Conservation (phyloP, 2,113 vertebrate species). For the Hypanus sabinus region DNA sequence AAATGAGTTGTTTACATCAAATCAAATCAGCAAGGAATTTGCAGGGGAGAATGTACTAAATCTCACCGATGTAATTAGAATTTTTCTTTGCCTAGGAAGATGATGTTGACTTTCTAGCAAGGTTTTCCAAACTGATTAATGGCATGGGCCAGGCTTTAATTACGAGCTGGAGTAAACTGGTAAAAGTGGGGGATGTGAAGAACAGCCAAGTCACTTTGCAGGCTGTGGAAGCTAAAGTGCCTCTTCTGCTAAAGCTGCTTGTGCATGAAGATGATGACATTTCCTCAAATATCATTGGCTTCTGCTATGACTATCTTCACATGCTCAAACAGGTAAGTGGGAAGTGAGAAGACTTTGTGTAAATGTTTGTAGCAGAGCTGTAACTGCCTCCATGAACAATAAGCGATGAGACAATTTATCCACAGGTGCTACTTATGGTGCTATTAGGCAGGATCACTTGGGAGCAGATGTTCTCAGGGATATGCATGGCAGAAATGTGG, state of each 20-base stretch:
- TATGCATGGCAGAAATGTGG: too few relatives aligned
- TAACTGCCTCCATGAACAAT: background rate
- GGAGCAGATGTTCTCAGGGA: too few relatives aligned
- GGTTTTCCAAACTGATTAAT: conserved; percentile 91
- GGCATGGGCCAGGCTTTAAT: conserved; percentile 98
- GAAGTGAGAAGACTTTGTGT: background rate
- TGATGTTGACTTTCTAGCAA: conserved; percentile 95
- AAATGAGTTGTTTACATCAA: too few relatives aligned
- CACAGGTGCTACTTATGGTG: too few relatives aligned
- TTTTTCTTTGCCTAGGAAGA: conserved; percentile 68
- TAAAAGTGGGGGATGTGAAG: conserved; percentile 73
- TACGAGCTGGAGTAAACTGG: conserved; percentile 86
- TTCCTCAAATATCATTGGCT: conserved; percentile 87
- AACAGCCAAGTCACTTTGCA: conserved; percentile 73
- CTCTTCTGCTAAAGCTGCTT: conserved; percentile 82
- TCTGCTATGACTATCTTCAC: conserved; percentile 97
- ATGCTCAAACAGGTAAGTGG: conserved; percentile 84
- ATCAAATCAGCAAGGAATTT: too few relatives aligned
- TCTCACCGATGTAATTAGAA: background rate
- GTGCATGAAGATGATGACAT: conserved; percentile 95
- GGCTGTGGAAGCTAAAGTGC: conserved; percentile 82
- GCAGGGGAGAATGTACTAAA: too few relatives aligned
- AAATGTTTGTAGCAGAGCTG: background rate
- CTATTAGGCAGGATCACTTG: too few relatives aligned
- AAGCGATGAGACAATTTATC: too few relatives aligned